Evolutionary conservation across 2,888 invertebrate species (phyloP), one percentile per base, ranked within the genome.

Genomic region (Tethea ocularis): DNA sequence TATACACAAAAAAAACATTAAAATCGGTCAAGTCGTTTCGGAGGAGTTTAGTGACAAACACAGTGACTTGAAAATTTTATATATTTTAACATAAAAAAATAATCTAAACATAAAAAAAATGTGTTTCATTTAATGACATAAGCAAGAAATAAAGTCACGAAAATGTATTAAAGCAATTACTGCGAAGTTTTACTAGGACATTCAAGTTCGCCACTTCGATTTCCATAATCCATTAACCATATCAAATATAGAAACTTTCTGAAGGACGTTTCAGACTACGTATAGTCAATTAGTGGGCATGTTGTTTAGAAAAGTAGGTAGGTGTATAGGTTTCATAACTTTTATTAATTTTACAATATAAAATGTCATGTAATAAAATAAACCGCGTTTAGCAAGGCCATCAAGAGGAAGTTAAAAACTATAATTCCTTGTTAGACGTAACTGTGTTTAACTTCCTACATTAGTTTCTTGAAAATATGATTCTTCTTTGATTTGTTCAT

Each of bases 171-270:
- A 46, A 46, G 46, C 46, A 46, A 46, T 20, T 17, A 46, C 46
- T 15, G 10, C 1, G 46, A 20, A 10, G n/a, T 20, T 46, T 17
- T 20, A 46, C 46, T 41, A 41, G 41, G 41, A 41, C 41, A 41
- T 41, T 41, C 41, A 15, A 41, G 41, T 41, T 41, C 6, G 41
- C 6, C 41, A 41, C 41, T 41, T 17, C n/a, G 17, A 41, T 41
- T 41, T 41, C 41, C 41, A 41, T 41, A 46, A 46, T 46, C 46
- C 46, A 46, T 46, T 46, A 46, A 3, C 46, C 20, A 15, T 46
- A 46, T 46, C 46, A 46, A 46, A 46, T 20, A 46, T 20, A 46
- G 46, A 20, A 46, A 17, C 20, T 46, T 46, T 46, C 46, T 15
- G 10, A 46, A 38, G 38, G 38, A 38, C n/a, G 38, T n/a, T 15